phyloP scores from a whole-genome alignment of 2,888 invertebrate species.

The Xanthorhoe spadicearia region DNA sequence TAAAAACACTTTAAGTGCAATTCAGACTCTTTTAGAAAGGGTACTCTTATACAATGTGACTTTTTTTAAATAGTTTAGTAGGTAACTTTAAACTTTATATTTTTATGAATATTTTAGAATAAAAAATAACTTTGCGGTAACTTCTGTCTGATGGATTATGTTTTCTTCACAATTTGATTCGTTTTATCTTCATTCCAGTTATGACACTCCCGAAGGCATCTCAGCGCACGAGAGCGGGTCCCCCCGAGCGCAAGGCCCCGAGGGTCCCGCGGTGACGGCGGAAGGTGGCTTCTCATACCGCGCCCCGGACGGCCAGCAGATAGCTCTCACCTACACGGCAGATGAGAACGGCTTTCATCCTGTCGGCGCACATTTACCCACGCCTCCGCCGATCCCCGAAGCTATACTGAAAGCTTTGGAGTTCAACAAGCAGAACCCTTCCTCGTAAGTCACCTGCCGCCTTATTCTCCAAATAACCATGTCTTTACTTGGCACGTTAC shows the following conservation, averaged over 20 bases:
- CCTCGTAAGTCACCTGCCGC: conserved; percentile 57
- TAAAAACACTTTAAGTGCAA: too few relatives aligned
- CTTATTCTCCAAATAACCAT: too few relatives aligned
- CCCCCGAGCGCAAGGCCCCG: conserved; percentile 83
- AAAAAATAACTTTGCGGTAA: too few relatives aligned
- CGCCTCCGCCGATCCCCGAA: conserved; percentile 85
- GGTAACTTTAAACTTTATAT: too few relatives aligned
- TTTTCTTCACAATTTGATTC: too few relatives aligned
- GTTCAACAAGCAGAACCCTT: conserved; percentile 68
- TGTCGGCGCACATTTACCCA: conserved; percentile 84
- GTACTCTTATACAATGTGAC: too few relatives aligned
- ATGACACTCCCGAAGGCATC: conserved; percentile 88
- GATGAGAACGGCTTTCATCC: conserved; percentile 90
- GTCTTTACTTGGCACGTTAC: too few relatives aligned
- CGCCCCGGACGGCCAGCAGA: conserved; percentile 87
- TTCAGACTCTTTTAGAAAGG: too few relatives aligned
- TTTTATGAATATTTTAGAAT: too few relatives aligned
- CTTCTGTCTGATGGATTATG: too few relatives aligned
- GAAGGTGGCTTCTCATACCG: conserved; percentile 88
- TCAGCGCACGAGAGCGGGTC: conserved; percentile 85
- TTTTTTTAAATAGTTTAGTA: too few relatives aligned
- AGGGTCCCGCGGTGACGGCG: conserved; percentile 83
- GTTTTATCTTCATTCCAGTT: conserved; percentile 63
- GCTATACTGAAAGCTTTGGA: conserved; percentile 82
- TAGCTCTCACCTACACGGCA: conserved; percentile 87